Percentiles rank a stretch among this genome's conserved stretches.
These are phyloP conservation scores for Telmatochromis sp. DNA, from an alignment of 2,113 vertebrate genomes.

Conservation along the genomic window DNA sequence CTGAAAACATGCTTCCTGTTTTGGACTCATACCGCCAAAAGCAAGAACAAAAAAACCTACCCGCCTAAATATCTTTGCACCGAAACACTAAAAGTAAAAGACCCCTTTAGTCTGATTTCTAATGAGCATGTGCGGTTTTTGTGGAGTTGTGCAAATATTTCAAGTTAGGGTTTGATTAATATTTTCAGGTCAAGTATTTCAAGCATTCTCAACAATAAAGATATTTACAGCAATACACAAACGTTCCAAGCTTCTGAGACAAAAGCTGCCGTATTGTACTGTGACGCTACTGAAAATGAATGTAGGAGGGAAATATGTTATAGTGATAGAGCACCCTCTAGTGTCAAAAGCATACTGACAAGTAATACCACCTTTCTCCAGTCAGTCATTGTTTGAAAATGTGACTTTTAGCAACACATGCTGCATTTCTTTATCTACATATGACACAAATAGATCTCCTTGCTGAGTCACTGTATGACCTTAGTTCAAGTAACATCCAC, in stretches of 20 bases:
- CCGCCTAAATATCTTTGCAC: neutral
- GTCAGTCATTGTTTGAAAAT: neutral
- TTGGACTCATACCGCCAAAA: neutral
- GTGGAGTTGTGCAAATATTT: neutral
- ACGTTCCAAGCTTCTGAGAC: neutral
- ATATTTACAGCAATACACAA: neutral
- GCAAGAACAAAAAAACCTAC: neutral
- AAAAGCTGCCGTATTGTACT: neutral
- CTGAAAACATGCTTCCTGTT: neutral
- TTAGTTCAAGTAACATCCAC: neutral
- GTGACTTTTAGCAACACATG: neutral
- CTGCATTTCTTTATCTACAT: neutral
- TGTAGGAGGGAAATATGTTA: neutral
- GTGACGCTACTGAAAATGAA: neutral
- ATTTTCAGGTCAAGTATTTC: neutral
- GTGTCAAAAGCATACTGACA: neutral
- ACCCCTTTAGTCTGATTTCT: neutral
- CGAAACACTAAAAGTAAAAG: neutral
- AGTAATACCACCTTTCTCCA: neutral
- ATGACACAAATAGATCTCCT: neutral
- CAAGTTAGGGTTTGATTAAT: neutral
- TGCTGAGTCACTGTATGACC: neutral
- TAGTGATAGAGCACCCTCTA: constrained; percentile 53
- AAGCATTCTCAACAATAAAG: neutral
- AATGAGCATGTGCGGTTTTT: neutral